Evolutionary conservation across 2,888 invertebrate species (phyloP), one percentile per base, ranked within the genome.

Genomic region (Tyria jacobaeae): DNA sequence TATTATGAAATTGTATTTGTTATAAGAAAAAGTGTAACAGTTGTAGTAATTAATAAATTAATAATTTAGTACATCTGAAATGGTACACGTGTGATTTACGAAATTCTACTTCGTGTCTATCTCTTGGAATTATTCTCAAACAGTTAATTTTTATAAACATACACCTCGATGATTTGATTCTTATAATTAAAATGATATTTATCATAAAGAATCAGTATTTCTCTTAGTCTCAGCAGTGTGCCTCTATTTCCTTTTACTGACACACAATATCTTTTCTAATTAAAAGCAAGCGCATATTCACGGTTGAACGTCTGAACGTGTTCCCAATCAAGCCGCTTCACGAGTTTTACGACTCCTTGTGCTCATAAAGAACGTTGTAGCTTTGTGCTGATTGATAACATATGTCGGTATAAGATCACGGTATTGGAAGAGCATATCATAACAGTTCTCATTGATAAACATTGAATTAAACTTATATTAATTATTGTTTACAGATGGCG

Each of bases 261-360:
- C 77, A 65, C 82, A 84, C 86, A 78, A 82, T 79, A 85, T 89
- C 87, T 88, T 85, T 83, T 86, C 84, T 90, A 92, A 92, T 91
- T 91, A 89, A 89, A 89, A 87, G 84, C 90, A 89, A 87, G 81
- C 82, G 84, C 75, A 73, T 81, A 85, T 83, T 87, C 84, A 81
- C 79, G 80, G 81, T 73, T 85, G 82, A 81, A 79, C 81, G 75
- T 75, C 84, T 80, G 81, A 92, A 93, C 88, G 88, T 92, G 92
- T 88, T 89, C 89, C 85, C 86, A 92, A 93, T 93, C 92, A 92
- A 82, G 75, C 76, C 80, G 63, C 87, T 84, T 85, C 83, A 83
- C 67, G 71, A 81, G 84, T 86, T 92, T 92, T 91, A 92, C 87
- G 92, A 92, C 89, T 89, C 89, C 84, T 86, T 89, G 86, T 87